Evolutionary conservation across 2,113 vertebrate species (phyloP), one percentile per base, ranked within the genome.

Genomic region (Rhineura floridana): DNA sequence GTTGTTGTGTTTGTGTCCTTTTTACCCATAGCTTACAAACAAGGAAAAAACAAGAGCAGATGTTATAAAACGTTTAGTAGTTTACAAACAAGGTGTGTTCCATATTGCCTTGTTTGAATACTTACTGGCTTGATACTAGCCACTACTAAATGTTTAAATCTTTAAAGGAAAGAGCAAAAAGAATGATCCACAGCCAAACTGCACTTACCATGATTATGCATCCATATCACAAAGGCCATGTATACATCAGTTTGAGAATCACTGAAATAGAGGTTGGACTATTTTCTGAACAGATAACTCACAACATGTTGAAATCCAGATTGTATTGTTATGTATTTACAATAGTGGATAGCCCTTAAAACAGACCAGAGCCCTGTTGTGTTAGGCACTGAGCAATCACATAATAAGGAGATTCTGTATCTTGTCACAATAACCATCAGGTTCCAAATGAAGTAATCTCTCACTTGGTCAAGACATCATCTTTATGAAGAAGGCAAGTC

Each of bases 401-500:
- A 46, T 48, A 50, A 83, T 23, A 52, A 42, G 42, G 46, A 12
- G 19, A 69, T 52, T 33, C 48, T 36, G n/a, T 62, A 11, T 77
- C 30, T 6, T 63, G 23, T 19, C 50, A 59, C 4, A 80, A 21
- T 72, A 44, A 59, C 36, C 7, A 59, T 79, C 59, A 67, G 63
- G 78, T 59, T 73, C 36, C 44, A 76, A 76, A 72, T 10, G 7
- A 89, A 86, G 6, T 78, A 55, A 1, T 84, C 6, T 50, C 21
- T 83, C 48, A 17, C 1, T 50, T 67, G 2, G 72, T 78, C 28
- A 36, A 78, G 5, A 69, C 23, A 70, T 30, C 50, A 33, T 46
- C 6, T 11, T 36, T 81, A 50, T 0, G 4, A 48, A 25, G 0
- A 0, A 69, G 52, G 1, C 15, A 0, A 50, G 79, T 30, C 82